Conservation (phyloP, 2,888 invertebrate genomes). For the Serrognathus titanus region DNA sequence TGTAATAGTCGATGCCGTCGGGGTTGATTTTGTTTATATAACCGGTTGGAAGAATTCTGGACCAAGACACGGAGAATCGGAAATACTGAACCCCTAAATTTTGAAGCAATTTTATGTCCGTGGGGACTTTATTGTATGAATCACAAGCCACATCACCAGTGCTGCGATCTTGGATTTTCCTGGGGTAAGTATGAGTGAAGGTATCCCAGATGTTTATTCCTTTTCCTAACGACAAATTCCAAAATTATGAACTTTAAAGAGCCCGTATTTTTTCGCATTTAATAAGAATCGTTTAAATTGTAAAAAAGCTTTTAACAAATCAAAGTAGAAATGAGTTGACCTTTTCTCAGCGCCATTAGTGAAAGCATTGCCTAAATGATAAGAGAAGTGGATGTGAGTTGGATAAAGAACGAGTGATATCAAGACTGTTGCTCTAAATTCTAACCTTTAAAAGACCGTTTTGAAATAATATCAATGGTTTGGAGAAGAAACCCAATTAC, state of each 20-base stretch:
- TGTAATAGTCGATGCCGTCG: constrained; percentile 62
- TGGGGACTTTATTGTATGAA: constrained; percentile 61
- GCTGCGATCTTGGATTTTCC: constrained; percentile 52
- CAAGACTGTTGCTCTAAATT: too few relatives aligned
- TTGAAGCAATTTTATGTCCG: constrained; percentile 57
- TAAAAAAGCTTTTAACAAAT: too few relatives aligned
- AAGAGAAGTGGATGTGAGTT: too few relatives aligned
- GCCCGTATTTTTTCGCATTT: too few relatives aligned
- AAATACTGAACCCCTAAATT: constrained; percentile 59
- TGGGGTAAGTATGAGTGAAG: constrained; percentile 54
- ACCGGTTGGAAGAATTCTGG: constrained; percentile 62
- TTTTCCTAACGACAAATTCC: constrained; percentile 40
- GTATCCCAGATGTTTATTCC: constrained; percentile 67
- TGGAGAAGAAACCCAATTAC: too few relatives aligned
- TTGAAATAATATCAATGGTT: too few relatives aligned
- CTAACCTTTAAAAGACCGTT: too few relatives aligned
- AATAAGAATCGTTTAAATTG: too few relatives aligned
- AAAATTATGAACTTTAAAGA: neutral
- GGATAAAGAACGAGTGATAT: too few relatives aligned
- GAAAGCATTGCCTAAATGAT: too few relatives aligned
- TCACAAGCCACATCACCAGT: constrained; percentile 64
- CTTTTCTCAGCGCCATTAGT: too few relatives aligned
- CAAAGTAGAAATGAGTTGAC: too few relatives aligned
- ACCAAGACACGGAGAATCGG: constrained; percentile 62
- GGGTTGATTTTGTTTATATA: constrained; percentile 55